Evolutionary conservation across 2,888 invertebrate genomes (phyloP), one percentile per base, ranked within the genome.

Genomic region (Pheosia gnoma): DNA sequence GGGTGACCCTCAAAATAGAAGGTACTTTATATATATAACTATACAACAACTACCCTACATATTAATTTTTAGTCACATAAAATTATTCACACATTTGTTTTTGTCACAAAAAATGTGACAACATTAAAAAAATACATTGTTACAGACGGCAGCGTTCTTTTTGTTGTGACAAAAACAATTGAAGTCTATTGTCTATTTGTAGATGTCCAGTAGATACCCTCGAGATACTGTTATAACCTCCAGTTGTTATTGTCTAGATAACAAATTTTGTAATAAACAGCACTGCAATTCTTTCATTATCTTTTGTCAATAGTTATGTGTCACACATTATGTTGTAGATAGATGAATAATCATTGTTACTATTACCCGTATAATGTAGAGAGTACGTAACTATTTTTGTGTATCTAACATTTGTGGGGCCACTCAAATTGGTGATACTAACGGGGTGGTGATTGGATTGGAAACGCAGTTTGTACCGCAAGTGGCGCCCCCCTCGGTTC

Each of bases 401-500:
- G 75, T 81, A 70, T 62, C 78, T 81, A 81, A 81, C 77, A 67
- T 63, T 59, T 68, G 66, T 65, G 65, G 74, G 73, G 72, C 67
- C 60, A 67, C 54, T n/a, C 55, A 57, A 64, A 70, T 74, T 25
- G 25, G 25, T 25, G 25, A 25, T 79, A 80, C 77, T 82, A 81
- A 82, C 75, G 75, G 80, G 83, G 80, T 81, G 66, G 83, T 82
- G 82, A 78, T 86, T 86, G 84, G 87, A 83, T 83, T 83, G 77
- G 77, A 85, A 87, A 88, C 80, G 79, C 92, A 96, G 96, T 91
- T 95, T 95, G 87, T 95, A 96, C 94, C 96, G 96, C 93, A 96
- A 96, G 91, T 97, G 97, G 97, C 96, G 96, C 81, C 96, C 97
- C 84, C 97, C 97, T 78, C 95, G 96, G 91, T 96, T 96, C 94